A percentile compares a stretch with the other conserved stretches of the same genome.
Evolutionary conservation across 2,888 invertebrate genomes (phyloP).

Genomic region (Zaprionus lineosus): DNA sequence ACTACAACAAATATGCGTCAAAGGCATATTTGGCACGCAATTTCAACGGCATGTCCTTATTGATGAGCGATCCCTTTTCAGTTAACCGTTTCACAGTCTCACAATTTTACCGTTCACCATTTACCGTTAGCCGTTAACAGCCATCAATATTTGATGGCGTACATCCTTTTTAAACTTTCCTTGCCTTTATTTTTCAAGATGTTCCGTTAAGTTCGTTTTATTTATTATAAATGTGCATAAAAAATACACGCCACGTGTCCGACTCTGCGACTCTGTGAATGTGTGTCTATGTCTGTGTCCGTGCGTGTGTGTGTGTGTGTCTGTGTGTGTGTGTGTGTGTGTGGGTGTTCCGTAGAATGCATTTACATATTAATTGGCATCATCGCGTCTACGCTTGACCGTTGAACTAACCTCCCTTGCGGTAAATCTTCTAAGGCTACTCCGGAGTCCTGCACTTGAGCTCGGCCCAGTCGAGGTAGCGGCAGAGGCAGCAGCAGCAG

Average conservation of each 20-base stretch:
- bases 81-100: too few relatives aligned
- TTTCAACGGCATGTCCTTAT: constrained; percentile 62
- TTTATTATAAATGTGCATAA: constrained; percentile 51
- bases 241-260: constrained; percentile 22
- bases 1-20: constrained; percentile 57
- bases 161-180: constrained; percentile 45
- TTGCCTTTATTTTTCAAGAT: constrained; percentile 6
- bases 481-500: too few relatives aligned
- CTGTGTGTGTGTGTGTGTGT: background rate
- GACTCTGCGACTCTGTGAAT: too few relatives aligned
- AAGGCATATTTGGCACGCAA: constrained; percentile 76
- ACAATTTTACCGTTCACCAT: constrained; percentile 58
- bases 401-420: too few relatives aligned
- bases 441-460: too few relatives aligned
- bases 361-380: background rate
- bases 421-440: too few relatives aligned
- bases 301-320: background rate
- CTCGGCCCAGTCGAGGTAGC: too few relatives aligned
- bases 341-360: background rate
- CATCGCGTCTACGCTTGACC: too few relatives aligned
- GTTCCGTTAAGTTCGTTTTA: constrained; percentile 40
- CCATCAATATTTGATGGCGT: constrained; percentile 72
- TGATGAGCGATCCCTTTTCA: constrained; percentile 72
- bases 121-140: constrained; percentile 39
- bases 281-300: background rate